Base-by-base conservation (phyloP, 2,113 vertebrate species). In the Platichthys flesus region DNA sequence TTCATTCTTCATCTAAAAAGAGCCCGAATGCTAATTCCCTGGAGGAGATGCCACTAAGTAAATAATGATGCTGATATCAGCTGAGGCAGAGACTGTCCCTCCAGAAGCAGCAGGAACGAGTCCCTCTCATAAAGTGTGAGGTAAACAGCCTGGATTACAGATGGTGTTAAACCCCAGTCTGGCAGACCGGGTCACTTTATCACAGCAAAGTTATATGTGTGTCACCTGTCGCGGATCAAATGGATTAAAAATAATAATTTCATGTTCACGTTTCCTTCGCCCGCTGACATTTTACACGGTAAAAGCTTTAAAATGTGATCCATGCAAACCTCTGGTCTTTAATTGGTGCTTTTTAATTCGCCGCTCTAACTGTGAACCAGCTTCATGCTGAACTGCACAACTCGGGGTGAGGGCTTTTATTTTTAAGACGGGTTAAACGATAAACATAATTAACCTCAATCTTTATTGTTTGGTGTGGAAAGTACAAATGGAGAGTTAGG, bases 221-320 rank as follows among this genome's bases (percentile, higher is more conserved):
- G 24, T 35, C 62, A 81, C 74, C 35, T 79, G 76, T 70, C 78
- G 77, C 47, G 69, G 60, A 67, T 75, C n/a, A 70, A 70, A 60
- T 63, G 64, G 67, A 82, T 86, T 73, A 58, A 8, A 31, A 18
- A 65, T 74, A 71, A 74, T 78, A 76, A 81, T 82, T 81, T 74
- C 24, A 61, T 62, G 57, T 65, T 64, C 26, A 64, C 69, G 64
- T 18, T 61, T 83, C 26, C 47, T 58, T 12, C 52, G 1, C n/a
- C 21, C 15, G 20, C 66, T 45, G 37, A 64, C 35, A 26, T 68
- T 67, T 52, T 52, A 35, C 16, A 42, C 13, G 54, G 5, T 23
- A 47, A 60, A 31, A 75, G 8, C 26, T 54, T 28, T 18, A 18
- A 67, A 52, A 51, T 56, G 21, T 67, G 23, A 24, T 31, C 28